These are phyloP conservation scores for Vireo altiloquus DNA, from an alignment of 2,113 vertebrate genomes.

Conservation along the genomic window DNA sequence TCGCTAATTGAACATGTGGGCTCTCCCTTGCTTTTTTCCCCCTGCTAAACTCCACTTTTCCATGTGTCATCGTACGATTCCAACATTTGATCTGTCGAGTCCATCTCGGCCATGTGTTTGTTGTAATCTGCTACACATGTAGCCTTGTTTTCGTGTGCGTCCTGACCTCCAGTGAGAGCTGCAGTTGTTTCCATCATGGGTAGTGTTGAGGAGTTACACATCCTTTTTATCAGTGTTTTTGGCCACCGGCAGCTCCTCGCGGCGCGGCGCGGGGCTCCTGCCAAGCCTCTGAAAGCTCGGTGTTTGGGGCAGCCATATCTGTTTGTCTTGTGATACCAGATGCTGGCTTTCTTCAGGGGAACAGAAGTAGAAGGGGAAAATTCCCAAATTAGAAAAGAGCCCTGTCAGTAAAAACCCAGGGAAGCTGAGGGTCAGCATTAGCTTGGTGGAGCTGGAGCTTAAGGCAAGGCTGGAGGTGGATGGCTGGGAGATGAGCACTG, in stretches of 20 bases:
- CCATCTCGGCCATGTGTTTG: conserved; percentile 63
- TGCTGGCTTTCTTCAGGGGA: not conserved
- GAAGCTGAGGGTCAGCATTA: not conserved
- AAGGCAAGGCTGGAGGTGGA: not conserved
- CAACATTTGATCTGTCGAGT: conserved; percentile 61
- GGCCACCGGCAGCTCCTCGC: conserved; percentile 50
- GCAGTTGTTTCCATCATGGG: conserved; percentile 55
- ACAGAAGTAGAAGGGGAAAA: not conserved
- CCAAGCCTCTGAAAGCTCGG: conserved; percentile 25
- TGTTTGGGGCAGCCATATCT: not conserved
- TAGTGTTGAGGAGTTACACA: conserved; percentile 62
- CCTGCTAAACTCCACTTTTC: conserved; percentile 47
- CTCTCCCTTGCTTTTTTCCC: conserved; percentile 29
- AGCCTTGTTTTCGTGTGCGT: conserved; percentile 65
- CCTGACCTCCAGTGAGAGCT: conserved; percentile 68
- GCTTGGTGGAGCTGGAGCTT: not conserved
- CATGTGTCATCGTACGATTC: conserved; percentile 58
- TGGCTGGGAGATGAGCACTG: not conserved
- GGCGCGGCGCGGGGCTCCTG: not conserved
- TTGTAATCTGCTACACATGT: conserved; percentile 74
- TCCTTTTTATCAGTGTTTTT: conserved; percentile 59
- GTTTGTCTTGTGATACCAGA: conserved; percentile 25
- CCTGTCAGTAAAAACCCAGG: not conserved
- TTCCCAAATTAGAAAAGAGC: not conserved
- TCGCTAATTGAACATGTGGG: conserved; percentile 55